Conservation (phyloP, 2,888 invertebrate genomes). For the Pollenia griseotomentosa region DNA sequence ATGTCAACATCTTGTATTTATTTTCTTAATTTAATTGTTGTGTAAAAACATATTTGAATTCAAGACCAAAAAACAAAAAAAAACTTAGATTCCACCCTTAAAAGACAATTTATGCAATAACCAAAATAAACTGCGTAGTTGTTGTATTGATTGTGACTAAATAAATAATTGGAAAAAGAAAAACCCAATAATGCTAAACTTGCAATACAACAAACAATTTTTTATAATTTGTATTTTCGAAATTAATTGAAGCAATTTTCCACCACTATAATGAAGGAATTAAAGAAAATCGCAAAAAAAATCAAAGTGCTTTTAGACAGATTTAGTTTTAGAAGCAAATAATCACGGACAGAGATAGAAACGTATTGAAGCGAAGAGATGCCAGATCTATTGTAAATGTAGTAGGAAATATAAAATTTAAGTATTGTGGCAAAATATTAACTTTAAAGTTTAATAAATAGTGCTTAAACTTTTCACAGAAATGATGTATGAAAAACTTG, state of each 20-base stretch:
- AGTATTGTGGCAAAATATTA: no score
- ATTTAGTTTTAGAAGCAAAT: background rate
- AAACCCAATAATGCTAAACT: slow-evolving; percentile 30
- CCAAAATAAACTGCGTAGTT: slow-evolving; percentile 38
- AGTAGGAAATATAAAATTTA: no score
- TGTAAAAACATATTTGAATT: slow-evolving; percentile 17
- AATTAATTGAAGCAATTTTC: slow-evolving; percentile 56
- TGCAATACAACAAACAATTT: background rate
- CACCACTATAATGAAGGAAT: slow-evolving; percentile 9
- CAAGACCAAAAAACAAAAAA: background rate
- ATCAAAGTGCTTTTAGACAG: background rate
- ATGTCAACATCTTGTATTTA: slow-evolving; percentile 41
- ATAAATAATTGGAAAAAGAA: slow-evolving; percentile 35
- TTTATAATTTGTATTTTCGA: slow-evolving; percentile 1
- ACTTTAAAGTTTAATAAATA: no score
- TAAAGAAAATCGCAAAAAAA: background rate
- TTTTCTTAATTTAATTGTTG: slow-evolving; percentile 10
- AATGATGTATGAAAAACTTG: no score
- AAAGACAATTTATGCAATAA: background rate
- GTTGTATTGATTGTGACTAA: slow-evolving; percentile 6
- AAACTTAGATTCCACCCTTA: slow-evolving; percentile 7
- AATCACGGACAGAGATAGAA: background rate
- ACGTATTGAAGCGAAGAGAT: background rate
- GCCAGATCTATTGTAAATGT: background rate
- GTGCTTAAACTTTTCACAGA: no score